These are phyloP conservation scores for Alsophila aescularia DNA, from an alignment of 2,888 invertebrate species.

Conservation along the genomic window DNA sequence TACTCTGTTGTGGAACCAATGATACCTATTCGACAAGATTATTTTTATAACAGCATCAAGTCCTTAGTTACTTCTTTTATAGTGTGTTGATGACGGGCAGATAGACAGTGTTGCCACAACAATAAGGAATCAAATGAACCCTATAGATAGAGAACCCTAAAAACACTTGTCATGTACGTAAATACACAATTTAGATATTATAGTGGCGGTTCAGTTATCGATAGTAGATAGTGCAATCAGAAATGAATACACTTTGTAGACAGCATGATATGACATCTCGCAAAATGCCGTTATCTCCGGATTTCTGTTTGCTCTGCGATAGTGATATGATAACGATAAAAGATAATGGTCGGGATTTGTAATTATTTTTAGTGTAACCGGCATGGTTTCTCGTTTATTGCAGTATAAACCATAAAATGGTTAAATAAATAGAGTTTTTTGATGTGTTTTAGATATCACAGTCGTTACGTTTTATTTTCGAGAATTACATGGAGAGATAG, in stretches of 20 bases:
- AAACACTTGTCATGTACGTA: conserved; percentile 3
- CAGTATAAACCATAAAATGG: conserved; percentile 23
- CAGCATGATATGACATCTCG: conserved; percentile 68
- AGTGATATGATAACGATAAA: conserved; percentile 59
- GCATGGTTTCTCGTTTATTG: conserved; percentile 29
- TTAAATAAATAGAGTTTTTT: conserved; percentile 18
- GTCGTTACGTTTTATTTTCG: neutral
- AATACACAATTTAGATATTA: conserved; percentile 41
- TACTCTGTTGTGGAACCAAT: no score
- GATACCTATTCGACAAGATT: no score
- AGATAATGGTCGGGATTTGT: conserved; percentile 63
- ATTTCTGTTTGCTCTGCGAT: conserved; percentile 66
- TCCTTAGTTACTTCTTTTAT: no score
- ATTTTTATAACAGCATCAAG: no score
- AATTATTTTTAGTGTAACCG: conserved; percentile 61
- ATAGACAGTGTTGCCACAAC: no score
- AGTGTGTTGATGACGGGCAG: no score
- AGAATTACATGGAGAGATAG: neutral
- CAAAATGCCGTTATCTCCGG: conserved; percentile 61
- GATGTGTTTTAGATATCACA: conserved; percentile 10
- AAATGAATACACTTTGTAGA: conserved; percentile 66
- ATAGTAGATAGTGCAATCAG: conserved; percentile 64
- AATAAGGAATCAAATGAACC: neutral
- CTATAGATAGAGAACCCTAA: no score
- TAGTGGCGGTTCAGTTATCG: conserved; percentile 49